A percentile compares a stretch with the other conserved stretches of the same genome.
phyloP scores from a whole-genome alignment of 2,797 vertebrate genomes.

The Rhabdomys pumilio region DNA sequence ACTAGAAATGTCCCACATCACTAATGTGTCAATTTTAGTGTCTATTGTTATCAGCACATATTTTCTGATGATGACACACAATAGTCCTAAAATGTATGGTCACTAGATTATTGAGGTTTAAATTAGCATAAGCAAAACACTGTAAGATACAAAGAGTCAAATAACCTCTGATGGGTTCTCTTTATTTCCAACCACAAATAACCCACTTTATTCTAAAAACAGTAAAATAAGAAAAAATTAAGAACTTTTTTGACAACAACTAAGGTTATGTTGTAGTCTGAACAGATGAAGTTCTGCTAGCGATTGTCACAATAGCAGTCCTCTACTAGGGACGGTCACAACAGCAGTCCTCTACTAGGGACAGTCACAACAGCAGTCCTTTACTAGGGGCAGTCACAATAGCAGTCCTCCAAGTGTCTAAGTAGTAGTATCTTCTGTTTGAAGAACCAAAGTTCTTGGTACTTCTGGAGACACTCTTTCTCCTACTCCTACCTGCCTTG shows the following conservation, averaged over 20 bases:
- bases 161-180: background rate
- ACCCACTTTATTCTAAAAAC: conserved; percentile 50
- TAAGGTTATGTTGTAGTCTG: background rate
- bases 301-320: background rate
- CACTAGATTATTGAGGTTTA: conserved; percentile 3
- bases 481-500: fast-evolving
- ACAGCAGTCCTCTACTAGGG: background rate
- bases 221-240: background rate
- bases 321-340: background rate
- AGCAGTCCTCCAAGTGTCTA: background rate
- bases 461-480: background rate
- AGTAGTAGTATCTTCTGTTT: background rate
- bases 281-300: background rate
- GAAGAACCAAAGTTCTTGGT: background rate
- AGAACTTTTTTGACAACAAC: conserved; percentile 35
- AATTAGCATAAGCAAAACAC: conserved; percentile 58
- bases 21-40: conserved; percentile 71
- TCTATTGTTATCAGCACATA: conserved; percentile 32
- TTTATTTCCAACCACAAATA: conserved; percentile 25
- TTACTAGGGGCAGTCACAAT: background rate
- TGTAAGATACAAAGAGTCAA: conserved; percentile 55
- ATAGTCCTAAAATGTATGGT: conserved; percentile 29
- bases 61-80: conserved; percentile 44
- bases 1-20: background rate
- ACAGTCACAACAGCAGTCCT: background rate